Evolutionary conservation across 2,113 vertebrate species (phyloP).

Genomic region (mouse (Mus musculus)): DNA sequence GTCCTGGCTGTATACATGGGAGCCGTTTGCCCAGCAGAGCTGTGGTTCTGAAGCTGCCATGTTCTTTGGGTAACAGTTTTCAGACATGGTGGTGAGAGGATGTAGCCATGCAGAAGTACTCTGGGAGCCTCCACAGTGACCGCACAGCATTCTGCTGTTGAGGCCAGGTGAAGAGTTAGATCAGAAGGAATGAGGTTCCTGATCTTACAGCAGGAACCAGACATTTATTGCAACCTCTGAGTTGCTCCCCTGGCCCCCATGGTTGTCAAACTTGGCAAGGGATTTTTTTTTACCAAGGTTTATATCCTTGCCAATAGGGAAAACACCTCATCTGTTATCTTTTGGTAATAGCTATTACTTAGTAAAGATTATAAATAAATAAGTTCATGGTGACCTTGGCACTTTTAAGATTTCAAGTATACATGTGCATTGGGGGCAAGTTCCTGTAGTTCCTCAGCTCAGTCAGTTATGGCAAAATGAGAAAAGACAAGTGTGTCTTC

Average conservation of each 20-base stretch:
- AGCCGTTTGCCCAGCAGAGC: background rate
- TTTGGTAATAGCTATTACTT: constrained; percentile 51
- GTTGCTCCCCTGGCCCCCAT: background rate
- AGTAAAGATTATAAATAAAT: background rate
- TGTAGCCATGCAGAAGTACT: background rate
- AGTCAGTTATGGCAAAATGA: constrained; percentile 29
- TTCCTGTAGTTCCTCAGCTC: constrained; percentile 24
- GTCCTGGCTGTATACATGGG: background rate
- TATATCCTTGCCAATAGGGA: constrained; percentile 22
- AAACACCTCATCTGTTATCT: constrained; percentile 12
- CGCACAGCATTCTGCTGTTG: background rate
- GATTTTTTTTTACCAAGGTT: constrained; percentile 49
- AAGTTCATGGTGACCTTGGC: background rate
- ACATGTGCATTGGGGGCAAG: background rate
- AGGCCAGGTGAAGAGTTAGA: background rate
- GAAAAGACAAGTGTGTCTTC: constrained; percentile 14
- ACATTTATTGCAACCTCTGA: background rate
- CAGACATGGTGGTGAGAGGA: constrained; percentile 29
- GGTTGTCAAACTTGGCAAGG: constrained; percentile 58
- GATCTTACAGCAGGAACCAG: constrained; percentile 50
- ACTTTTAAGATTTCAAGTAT: constrained; percentile 49
- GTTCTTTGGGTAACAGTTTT: constrained; percentile 3
- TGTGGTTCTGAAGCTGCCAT: background rate
- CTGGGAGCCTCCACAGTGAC: background rate
- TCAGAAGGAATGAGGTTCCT: background rate